Conservation (phyloP, 2,113 vertebrate genomes). For the Hippopotamus amphibius region DNA sequence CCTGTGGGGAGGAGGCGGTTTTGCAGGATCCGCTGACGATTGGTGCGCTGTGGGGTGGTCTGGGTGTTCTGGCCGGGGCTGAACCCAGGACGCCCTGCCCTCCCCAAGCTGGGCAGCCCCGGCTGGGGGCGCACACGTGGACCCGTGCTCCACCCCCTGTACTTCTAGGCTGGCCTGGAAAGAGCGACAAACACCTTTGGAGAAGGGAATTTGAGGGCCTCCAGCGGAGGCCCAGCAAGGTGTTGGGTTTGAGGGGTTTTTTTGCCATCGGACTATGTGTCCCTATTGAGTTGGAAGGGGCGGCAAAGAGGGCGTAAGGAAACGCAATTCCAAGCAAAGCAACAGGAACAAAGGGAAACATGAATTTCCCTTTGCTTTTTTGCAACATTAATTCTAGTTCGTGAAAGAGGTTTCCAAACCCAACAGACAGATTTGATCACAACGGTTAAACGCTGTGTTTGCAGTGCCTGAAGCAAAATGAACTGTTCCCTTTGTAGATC, state of each 20-base stretch:
- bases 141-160: fast-evolving
- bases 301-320: too few species aligned
- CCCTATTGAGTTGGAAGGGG: background rate
- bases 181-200: too few species aligned
- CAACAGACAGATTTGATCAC: background rate
- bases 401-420: background rate
- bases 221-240: background rate
- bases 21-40: too few species aligned
- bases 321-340: background rate
- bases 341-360: background rate
- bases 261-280: background rate
- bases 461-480: background rate
- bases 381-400: background rate
- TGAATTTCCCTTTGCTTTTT: background rate
- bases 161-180: background rate
- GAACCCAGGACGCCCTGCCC: too few species aligned
- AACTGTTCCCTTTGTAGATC: background rate
- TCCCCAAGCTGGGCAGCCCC: background rate
- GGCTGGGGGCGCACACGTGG: fast-evolving
- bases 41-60: background rate
- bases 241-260: background rate
- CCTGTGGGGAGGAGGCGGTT: background rate
- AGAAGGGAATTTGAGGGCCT: background rate
- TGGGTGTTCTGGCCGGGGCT: background rate
- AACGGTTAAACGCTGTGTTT: background rate